These are phyloP conservation scores for Arrhopalites spinosus DNA, from an alignment of 2,888 invertebrate species.

Conservation along the genomic window DNA sequence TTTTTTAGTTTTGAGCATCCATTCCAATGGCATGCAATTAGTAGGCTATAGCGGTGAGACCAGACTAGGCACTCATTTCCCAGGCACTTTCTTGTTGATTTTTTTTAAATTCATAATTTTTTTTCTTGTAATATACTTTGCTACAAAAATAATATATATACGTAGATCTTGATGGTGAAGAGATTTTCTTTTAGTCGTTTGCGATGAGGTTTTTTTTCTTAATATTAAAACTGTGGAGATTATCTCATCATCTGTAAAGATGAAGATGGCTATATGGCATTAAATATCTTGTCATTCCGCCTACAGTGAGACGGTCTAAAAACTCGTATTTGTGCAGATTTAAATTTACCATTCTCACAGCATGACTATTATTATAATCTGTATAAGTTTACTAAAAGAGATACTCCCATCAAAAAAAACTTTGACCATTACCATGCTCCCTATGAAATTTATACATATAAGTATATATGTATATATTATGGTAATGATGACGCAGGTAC, in stretches of 20 bases:
- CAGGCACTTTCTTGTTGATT: conserved; percentile 38
- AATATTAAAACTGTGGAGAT: too few relatives aligned
- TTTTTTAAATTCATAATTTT: conserved; percentile 10
- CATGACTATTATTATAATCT: too few relatives aligned
- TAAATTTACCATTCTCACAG: too few relatives aligned
- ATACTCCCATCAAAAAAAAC: background rate
- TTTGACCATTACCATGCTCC: too few relatives aligned
- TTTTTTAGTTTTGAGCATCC: too few relatives aligned
- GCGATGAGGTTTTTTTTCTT: too few relatives aligned
- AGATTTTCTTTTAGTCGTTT: too few relatives aligned
- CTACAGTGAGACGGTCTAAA: too few relatives aligned
- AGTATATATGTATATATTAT: background rate
- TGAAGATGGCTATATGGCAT: background rate
- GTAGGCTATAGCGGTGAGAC: conserved; percentile 45
- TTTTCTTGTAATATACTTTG: too few relatives aligned
- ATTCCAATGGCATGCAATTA: conserved; percentile 45
- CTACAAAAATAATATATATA: too few relatives aligned
- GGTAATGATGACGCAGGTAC: background rate
- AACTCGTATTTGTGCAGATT: too few relatives aligned
- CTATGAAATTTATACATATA: background rate
- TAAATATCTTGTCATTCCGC: background rate
- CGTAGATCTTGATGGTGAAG: too few relatives aligned
- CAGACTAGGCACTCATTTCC: conserved; percentile 41
- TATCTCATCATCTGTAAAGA: background rate
- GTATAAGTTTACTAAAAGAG: background rate